Base-by-base conservation (phyloP, 2,888 invertebrate species). In the Melolontha melolontha region DNA sequence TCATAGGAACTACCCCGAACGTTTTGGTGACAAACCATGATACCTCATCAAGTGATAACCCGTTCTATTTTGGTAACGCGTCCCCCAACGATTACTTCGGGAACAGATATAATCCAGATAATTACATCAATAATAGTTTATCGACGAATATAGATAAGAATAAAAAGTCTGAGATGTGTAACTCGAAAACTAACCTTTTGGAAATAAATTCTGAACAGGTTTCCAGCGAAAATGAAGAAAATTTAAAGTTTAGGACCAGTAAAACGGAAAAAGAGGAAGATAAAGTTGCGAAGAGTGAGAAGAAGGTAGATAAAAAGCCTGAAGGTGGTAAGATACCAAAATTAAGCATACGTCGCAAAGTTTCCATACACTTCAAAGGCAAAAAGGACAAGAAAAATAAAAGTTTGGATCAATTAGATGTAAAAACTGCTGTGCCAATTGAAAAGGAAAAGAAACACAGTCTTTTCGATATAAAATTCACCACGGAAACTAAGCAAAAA, bases 291-390 rank as follows among this genome's bases (percentile, higher is more conserved):
- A 74, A 50, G 68, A 62, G n/a, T 29, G 34, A 65, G 29, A 70
- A 63, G 29, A 64, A 67, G 29, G 29, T 29, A 7, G 69, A 64
- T 40, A 71, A 72, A 66, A 67, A 62, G 16, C 54, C 68, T 8
- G 69, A 68, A 8, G 11, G 57, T 34, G 34, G 34, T 5, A 74
- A 80, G 72, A 73, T 76, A n/a, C 77, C 79, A 5, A 82, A 82
- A 72, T 67, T 79, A 22, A 81, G 80, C 66, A 79, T 83, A 44
- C 76, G 81, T 34, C 75, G 81, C 44, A 83, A 84, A 74, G 84
- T 85, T 8, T 84, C 84, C 0, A 84, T 85, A 49, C 84, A 84
- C 72, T 85, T 85, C 73, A 84, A 84, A 70, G 83, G 83, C 0
- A 81, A 80, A 72, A 82, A 78, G 67, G 75, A 79, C 62, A 80